Conservation (phyloP, 1,140 invertebrate species). For the Neotoxoptera formosana region DNA sequence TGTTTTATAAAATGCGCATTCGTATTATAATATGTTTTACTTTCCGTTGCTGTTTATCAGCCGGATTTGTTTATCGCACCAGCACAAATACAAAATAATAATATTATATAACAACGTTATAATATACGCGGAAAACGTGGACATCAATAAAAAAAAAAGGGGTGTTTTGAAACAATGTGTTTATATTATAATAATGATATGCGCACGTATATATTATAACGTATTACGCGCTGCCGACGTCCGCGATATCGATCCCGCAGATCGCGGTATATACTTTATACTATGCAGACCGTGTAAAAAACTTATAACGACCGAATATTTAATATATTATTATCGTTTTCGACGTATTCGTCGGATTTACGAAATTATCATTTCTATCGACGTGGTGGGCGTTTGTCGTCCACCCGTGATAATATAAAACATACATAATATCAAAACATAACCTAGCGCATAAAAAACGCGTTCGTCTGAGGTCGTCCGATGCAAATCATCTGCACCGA, state of each 20-base stretch:
- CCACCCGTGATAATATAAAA: neutral
- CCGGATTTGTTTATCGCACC: slow-evolving; percentile 15
- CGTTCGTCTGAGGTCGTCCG: slow-evolving; percentile 16
- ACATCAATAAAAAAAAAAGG: neutral
- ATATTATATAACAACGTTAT: neutral
- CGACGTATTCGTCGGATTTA: neutral
- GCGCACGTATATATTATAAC: neutral
- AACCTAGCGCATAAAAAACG: slow-evolving; percentile 29
- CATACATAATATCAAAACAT: neutral
- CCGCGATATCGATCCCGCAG: neutral
- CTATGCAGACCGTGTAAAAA: neutral
- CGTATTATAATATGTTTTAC: neutral
- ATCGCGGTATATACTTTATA: neutral
- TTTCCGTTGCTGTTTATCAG: neutral
- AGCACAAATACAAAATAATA: neutral
- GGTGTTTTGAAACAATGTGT: neutral
- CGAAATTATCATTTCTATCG: neutral
- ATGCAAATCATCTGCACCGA: neutral
- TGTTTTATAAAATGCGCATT: neutral
- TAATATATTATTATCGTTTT: neutral
- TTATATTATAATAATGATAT: neutral
- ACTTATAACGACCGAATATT: neutral
- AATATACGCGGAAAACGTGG: neutral
- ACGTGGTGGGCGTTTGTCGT: neutral
- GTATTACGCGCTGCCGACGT: neutral